Evolutionary conservation across 2,888 invertebrate species (phyloP).

Genomic region (Galerucella calmariensis): DNA sequence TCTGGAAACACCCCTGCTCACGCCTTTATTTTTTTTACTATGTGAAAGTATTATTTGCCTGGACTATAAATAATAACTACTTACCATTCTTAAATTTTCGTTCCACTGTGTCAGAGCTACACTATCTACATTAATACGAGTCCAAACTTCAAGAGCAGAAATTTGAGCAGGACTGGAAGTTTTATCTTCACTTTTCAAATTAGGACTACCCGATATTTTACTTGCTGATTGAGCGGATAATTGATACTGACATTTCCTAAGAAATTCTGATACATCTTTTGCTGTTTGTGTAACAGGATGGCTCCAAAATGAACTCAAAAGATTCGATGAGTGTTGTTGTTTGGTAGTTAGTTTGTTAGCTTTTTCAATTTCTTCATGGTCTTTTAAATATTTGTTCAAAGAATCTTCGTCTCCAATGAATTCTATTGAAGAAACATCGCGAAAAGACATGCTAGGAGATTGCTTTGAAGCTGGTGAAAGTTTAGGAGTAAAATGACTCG

Average conservation of each 20-base stretch:
- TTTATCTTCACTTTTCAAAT: constrained; percentile 48
- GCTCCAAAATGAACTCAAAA: constrained; percentile 69
- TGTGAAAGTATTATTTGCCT: too few species aligned
- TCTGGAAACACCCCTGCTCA: too few species aligned
- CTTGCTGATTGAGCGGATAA: constrained; percentile 67
- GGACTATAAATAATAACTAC: constrained; percentile 46
- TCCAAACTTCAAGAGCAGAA: constrained; percentile 68
- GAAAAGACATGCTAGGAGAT: constrained; percentile 37
- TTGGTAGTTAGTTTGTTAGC: constrained; percentile 53
- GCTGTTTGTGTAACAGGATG: constrained; percentile 67
- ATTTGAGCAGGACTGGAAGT: constrained; percentile 64
- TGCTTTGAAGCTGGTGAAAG: constrained; percentile 32
- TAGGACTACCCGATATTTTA: constrained; percentile 51
- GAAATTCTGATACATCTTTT: constrained; percentile 66
- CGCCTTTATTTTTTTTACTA: too few species aligned
- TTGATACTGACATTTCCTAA: constrained; percentile 69
- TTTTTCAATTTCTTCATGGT: constrained; percentile 59
- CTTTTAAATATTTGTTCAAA: constrained; percentile 65
- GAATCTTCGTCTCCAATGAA: constrained; percentile 67
- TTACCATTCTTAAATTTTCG: constrained; percentile 79
- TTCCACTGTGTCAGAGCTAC: constrained; percentile 81
- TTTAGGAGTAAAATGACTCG: constrained; percentile 30
- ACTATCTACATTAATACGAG: constrained; percentile 73
- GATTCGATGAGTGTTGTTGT: constrained; percentile 65
- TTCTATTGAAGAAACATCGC: constrained; percentile 57